Conservation (phyloP, 2,888 invertebrate species). For the Diaphora mendica region DNA sequence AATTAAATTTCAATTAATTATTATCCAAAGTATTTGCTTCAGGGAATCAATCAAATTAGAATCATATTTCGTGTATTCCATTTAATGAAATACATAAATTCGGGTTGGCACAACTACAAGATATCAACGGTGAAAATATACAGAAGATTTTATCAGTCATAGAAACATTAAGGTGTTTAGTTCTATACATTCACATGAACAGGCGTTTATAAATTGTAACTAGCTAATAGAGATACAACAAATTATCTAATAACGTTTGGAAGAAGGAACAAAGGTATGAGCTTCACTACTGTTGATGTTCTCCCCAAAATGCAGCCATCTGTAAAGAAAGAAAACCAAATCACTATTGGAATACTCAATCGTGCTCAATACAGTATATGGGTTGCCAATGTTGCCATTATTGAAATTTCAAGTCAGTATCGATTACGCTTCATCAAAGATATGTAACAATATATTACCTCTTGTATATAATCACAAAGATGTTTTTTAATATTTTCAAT, state of each 20-base stretch:
- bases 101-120: constrained; percentile 85
- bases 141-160: constrained; percentile 73
- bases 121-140: constrained; percentile 78
- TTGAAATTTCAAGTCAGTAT: not conserved
- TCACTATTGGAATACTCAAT: too few relatives aligned
- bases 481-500: too few relatives aligned
- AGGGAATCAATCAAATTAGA: constrained; percentile 48
- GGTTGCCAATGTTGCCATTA: not conserved
- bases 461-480: too few relatives aligned
- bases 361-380: not conserved
- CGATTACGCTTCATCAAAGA: too few relatives aligned
- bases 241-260: constrained; percentile 59
- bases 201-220: constrained; percentile 51
- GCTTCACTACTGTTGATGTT: constrained; percentile 38
- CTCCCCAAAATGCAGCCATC: constrained; percentile 40
- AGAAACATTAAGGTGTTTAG: constrained; percentile 58
- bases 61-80: constrained; percentile 67
- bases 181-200: constrained; percentile 51
- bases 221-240: constrained; percentile 45
- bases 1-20: constrained; percentile 10
- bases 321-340: constrained; percentile 47
- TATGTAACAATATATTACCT: too few relatives aligned
- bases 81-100: constrained; percentile 85
- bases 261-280: constrained; percentile 51
- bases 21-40: constrained; percentile 30